Evolutionary conservation across 2,888 invertebrate genomes (phyloP).

Genomic region (Machimus rusticus): DNA sequence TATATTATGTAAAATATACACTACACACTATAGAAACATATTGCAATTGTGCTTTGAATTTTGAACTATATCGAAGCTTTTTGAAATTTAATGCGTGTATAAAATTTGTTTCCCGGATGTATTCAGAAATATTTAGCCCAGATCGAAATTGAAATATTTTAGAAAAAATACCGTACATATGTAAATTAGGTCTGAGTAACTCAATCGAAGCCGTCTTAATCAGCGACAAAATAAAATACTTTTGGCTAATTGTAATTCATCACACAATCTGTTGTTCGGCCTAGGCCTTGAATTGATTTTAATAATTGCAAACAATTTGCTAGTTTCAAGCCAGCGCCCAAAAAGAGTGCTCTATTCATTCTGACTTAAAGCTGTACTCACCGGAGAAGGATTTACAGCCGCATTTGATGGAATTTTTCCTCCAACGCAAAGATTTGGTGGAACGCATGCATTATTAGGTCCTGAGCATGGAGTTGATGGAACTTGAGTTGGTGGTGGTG

Average conservation of each 20-base stretch:
- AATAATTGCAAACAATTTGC: neutral
- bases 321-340: neutral
- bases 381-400: constrained; percentile 57
- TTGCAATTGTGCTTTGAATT: no score
- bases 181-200: neutral
- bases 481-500: constrained; percentile 50
- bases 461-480: constrained; percentile 55
- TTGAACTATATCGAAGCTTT: no score
- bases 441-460: constrained; percentile 58
- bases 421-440: constrained; percentile 57
- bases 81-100: no score
- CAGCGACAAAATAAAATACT: neutral
- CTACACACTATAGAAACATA: no score
- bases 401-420: constrained; percentile 58
- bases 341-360: neutral
- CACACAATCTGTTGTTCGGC: neutral
- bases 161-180: neutral
- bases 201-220: neutral
- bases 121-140: neutral
- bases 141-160: neutral
- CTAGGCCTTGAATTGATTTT: constrained; percentile 19
- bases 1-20: neutral
- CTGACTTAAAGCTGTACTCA: constrained; percentile 52
- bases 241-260: neutral
- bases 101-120: no score